Evolutionary conservation across 1,140 invertebrate species (phyloP).

Genomic region (Riptortus pedestris): DNA sequence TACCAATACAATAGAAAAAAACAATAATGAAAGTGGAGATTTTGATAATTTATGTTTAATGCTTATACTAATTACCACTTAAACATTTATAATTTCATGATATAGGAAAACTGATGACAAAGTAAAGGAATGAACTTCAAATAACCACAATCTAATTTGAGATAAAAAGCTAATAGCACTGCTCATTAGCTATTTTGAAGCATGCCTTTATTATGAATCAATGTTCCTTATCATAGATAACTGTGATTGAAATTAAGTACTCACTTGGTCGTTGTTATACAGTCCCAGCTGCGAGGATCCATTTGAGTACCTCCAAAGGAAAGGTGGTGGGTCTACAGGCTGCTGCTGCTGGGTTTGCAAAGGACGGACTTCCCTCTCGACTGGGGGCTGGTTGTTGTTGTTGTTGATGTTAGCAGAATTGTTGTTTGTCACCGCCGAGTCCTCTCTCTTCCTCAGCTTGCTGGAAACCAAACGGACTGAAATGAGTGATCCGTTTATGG

Average conservation of each 20-base stretch:
- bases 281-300: constrained; percentile 50
- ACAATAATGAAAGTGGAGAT: no score
- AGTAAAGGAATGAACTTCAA: no score
- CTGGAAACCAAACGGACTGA: constrained; percentile 77
- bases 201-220: no score
- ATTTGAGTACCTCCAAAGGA: constrained; percentile 63
- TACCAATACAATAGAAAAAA: no score
- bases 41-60: no score
- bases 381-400: constrained; percentile 29
- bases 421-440: constrained; percentile 37
- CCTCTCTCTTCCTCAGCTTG: constrained; percentile 71
- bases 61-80: no score
- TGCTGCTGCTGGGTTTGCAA: constrained; percentile 27
- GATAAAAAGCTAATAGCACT: no score
- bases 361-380: constrained; percentile 20
- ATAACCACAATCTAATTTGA: no score
- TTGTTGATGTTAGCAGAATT: constrained; percentile 23
- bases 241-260: constrained; percentile 3
- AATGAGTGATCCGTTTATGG: constrained; percentile 65
- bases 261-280: constrained; percentile 68
- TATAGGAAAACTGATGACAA: no score
- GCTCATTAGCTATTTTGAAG: no score
- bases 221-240: no score
- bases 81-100: no score
- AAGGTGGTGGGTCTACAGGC: constrained; percentile 44